Conservation (phyloP, 2,797 vertebrate species). For the Melopsittacus undulatus region DNA sequence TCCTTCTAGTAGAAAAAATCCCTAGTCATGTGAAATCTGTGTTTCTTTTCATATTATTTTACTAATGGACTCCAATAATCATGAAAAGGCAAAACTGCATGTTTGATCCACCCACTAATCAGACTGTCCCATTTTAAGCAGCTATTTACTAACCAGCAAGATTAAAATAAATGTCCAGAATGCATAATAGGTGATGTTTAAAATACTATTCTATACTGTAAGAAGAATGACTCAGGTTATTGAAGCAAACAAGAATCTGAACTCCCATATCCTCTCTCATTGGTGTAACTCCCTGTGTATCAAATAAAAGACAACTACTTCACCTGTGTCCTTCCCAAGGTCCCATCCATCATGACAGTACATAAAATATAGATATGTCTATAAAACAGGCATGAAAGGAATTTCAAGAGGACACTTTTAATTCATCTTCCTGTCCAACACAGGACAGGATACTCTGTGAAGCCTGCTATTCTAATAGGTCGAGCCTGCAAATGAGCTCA, state of each 20-base stretch:
- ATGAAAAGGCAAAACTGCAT: not conserved
- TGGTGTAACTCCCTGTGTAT: not conserved
- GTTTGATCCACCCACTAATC: not conserved
- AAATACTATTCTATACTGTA: not conserved
- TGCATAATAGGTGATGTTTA: not conserved
- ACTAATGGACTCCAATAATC: not conserved
- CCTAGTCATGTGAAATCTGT: not conserved
- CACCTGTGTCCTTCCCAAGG: not conserved
- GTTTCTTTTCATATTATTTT: not conserved
- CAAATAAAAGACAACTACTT: not conserved
- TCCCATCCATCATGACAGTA: not conserved
- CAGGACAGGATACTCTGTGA: not conserved
- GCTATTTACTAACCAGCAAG: not conserved
- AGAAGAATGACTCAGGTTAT: not conserved
- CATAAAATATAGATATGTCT: not conserved
- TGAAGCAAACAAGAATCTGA: not conserved
- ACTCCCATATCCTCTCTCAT: not conserved
- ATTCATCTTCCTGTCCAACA: not conserved
- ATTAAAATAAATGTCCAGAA: not conserved
- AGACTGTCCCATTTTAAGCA: not conserved
- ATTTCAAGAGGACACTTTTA: not conserved
- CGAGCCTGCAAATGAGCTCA: not conserved
- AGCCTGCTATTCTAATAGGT: not conserved
- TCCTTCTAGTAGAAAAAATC: not conserved
- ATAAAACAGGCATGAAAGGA: not conserved